Evolutionary conservation across 2,113 vertebrate species (phyloP), one percentile per base, ranked within the genome.

Genomic region (Hippopotamus amphibius): DNA sequence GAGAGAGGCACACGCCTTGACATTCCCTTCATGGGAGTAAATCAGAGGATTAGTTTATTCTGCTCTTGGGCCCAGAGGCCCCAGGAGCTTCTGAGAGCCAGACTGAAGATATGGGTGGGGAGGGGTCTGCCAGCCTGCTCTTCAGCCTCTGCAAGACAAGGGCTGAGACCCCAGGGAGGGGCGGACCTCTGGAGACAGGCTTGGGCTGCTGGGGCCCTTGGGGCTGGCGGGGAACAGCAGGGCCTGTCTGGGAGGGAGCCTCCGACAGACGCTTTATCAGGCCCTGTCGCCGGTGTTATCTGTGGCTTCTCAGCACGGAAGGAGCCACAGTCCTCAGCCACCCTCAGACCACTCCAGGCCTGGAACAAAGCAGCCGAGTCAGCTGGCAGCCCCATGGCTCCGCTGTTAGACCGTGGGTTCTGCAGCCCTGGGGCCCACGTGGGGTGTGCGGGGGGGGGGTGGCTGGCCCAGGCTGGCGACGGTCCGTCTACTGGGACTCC

Each of bases 361-460:
- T n/a, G 66, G 89, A 94, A 98, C 98, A 98, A 98, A 98, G 66
- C 93, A 7, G 43, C 69, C 96, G 68, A 69, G 98, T 97, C 96
- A 24, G 88, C 93, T 93, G 98, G 97, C 97, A 86, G 97, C 91
- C 86, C 77, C 41, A 0, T 46, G 63, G 94, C 88, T 92, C 91
- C 4, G 0, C 43, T 2, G 92, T 82, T 97, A 37, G 76, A 79
- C 76, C 15, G 22, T 96, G 98, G 98, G 97, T 97, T 74, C 76
- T 19, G 59, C 96, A 97, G 77, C 63, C 96, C 85, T 16, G 0
- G 6, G 95, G 98, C 98, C 98, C 95, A 98, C 98, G 24, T 92
- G 72, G 95, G 77, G 66, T 5, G 63, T 7, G 76, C 59, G 74
- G 83, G 94, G 93, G 94, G 93, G 37, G 46, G 85, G 88, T 61